Conservation (phyloP, 2,113 vertebrate genomes). For the Crotalus viridis region DNA sequence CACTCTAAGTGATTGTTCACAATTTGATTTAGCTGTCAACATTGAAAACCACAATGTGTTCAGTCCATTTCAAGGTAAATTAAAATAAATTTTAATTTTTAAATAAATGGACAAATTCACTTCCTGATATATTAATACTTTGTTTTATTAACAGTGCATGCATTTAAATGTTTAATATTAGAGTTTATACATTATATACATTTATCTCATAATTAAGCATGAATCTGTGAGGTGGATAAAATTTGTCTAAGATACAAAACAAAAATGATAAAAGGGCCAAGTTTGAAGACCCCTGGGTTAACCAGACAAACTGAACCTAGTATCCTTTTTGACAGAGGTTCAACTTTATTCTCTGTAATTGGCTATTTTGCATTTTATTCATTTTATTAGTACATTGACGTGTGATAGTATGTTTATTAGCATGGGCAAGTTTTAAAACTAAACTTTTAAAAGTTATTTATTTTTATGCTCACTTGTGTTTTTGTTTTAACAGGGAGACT, state of each 20-base stretch:
- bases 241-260: not conserved
- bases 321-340: not conserved
- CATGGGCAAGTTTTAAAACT: not conserved
- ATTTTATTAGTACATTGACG: not conserved
- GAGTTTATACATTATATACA: not conserved
- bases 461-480: not conserved
- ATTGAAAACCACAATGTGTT: slow-evolving; percentile 85
- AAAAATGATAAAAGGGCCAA: not conserved
- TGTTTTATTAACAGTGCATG: not conserved
- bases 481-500: slow-evolving; percentile 73
- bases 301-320: not conserved
- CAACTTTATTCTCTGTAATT: not conserved
- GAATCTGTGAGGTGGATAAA: not conserved
- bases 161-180: not conserved
- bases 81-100: not conserved
- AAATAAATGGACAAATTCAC: not conserved
- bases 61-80: slow-evolving; percentile 78
- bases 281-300: too few species aligned
- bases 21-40: slow-evolving; percentile 83
- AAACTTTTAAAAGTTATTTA: not conserved
- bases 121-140: not conserved
- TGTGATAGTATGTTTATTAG: not conserved
- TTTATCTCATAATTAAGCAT: not conserved
- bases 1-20: slow-evolving; percentile 90
- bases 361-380: not conserved